Evolutionary conservation across 92 coral and sea anemone species (phyloP).

Genomic region (Virgularia gustaviana): DNA sequence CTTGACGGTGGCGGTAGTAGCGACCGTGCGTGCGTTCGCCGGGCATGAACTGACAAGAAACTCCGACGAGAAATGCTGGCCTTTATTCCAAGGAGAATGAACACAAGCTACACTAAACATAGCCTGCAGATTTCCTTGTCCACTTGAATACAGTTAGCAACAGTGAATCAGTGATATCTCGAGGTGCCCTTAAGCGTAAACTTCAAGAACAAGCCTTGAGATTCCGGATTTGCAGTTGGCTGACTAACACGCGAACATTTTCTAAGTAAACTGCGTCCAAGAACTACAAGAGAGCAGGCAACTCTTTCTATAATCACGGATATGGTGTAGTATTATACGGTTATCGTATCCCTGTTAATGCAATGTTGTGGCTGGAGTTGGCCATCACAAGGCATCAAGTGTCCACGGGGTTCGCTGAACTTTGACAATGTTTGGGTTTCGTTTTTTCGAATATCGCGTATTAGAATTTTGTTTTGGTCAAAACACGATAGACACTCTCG

Average conservation of each 20-base stretch:
- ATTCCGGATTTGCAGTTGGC: constrained; percentile 28
- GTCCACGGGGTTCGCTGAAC: not conserved
- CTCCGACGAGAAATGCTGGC: too few species aligned
- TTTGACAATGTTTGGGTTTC: constrained; percentile 24
- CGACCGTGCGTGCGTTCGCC: too few species aligned
- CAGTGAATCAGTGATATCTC: too few species aligned
- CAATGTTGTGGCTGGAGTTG: not conserved
- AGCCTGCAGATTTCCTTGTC: too few species aligned
- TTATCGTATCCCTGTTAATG: not conserved
- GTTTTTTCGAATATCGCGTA: not conserved
- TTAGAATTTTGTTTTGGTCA: not conserved
- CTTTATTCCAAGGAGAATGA: too few species aligned
- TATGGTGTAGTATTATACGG: not conserved
- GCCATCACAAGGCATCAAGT: not conserved
- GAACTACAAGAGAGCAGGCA: not conserved
- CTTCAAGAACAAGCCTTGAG: not conserved
- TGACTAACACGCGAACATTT: constrained; percentile 13
- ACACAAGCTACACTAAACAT: too few species aligned
- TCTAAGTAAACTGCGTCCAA: not conserved
- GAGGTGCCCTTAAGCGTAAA: too few species aligned
- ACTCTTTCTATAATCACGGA: not conserved
- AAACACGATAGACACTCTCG: too few species aligned
- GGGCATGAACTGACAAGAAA: too few species aligned
- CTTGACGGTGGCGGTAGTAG: not conserved
- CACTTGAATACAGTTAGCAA: too few species aligned